phyloP scores from a whole-genome alignment of 2,888 invertebrate species.

The Cybosia mesomella region DNA sequence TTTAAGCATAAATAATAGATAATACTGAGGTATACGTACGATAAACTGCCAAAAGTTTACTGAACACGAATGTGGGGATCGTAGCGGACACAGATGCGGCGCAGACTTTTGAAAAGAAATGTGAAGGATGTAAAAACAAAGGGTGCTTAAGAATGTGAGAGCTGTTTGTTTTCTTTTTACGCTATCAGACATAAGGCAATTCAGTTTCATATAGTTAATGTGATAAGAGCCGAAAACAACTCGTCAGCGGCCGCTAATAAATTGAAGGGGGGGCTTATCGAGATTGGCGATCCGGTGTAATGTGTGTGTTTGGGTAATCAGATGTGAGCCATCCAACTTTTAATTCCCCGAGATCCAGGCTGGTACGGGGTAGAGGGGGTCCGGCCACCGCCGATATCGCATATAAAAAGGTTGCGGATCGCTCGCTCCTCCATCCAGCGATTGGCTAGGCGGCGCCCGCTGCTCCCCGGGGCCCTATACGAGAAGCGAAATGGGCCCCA shows the following conservation, averaged over 20 bases:
- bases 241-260: conserved; percentile 75
- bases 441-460: conserved; percentile 89
- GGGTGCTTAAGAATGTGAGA: conserved; percentile 37
- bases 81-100: conserved; percentile 32
- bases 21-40: conserved; percentile 42
- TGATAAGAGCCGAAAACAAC: conserved; percentile 72
- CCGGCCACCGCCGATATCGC: conserved; percentile 83
- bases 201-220: conserved; percentile 60
- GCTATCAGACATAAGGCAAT: conserved; percentile 44
- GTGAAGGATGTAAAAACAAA: conserved; percentile 34
- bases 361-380: conserved; percentile 66
- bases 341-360: conserved; percentile 76
- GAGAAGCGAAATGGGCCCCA: conserved; percentile 89
- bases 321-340: conserved; percentile 82
- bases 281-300: conserved; percentile 79
- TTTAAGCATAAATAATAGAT: conserved; percentile 49
- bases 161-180: conserved; percentile 41
- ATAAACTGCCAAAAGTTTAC: conserved; percentile 23
- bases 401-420: conserved; percentile 87
- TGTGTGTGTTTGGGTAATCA: conserved; percentile 83
- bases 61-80: conserved; percentile 12
- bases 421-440: conserved; percentile 85
- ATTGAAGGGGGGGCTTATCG: conserved; percentile 80
- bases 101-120: conserved; percentile 30
- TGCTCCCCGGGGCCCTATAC: conserved; percentile 88